Conservation (phyloP, 2,113 vertebrate species). For the Myanophis thanlyinensis region DNA sequence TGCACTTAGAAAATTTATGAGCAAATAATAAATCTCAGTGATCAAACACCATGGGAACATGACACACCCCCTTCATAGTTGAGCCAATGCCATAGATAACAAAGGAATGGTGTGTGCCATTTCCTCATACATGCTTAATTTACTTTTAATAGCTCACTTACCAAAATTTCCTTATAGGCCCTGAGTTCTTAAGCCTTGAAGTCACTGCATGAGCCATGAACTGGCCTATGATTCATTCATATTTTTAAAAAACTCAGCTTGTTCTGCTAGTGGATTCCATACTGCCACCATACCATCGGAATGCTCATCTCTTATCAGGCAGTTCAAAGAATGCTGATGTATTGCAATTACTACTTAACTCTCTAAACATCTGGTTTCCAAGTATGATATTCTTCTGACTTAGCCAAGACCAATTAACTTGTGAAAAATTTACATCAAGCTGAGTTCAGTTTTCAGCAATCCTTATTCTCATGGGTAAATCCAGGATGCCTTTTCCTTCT, state of each 20-base stretch:
- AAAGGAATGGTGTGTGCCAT: conserved; percentile 48
- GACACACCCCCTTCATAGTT: conserved; percentile 18
- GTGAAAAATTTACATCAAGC: conserved; percentile 20
- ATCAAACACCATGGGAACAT: conserved; percentile 59
- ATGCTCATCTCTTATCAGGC: conserved; percentile 59
- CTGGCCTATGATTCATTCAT: conserved; percentile 54
- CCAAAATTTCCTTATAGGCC: conserved; percentile 59
- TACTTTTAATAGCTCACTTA: conserved; percentile 59
- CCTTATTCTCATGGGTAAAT: conserved; percentile 33
- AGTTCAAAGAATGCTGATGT: conserved; percentile 66
- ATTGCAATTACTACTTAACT: conserved; percentile 36
- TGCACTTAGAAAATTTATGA: conserved; percentile 10
- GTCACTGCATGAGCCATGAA: background rate
- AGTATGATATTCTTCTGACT: conserved; percentile 59
- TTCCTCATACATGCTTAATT: conserved; percentile 42
- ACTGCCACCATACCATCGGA: conserved; percentile 41
- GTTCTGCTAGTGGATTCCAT: conserved; percentile 36
- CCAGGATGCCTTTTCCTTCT: fast-evolving
- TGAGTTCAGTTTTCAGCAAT: conserved; percentile 35
- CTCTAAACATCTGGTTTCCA: conserved; percentile 61
- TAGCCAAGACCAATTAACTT: conserved; percentile 50
- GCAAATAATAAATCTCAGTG: conserved; percentile 30
- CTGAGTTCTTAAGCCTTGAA: conserved; percentile 67
- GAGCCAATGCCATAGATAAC: conserved; percentile 49
- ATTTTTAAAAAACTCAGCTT: conserved; percentile 2